These are phyloP conservation scores for Sarcophaga carnaria DNA, from an alignment of 2,888 invertebrate genomes.

Conservation along the genomic window DNA sequence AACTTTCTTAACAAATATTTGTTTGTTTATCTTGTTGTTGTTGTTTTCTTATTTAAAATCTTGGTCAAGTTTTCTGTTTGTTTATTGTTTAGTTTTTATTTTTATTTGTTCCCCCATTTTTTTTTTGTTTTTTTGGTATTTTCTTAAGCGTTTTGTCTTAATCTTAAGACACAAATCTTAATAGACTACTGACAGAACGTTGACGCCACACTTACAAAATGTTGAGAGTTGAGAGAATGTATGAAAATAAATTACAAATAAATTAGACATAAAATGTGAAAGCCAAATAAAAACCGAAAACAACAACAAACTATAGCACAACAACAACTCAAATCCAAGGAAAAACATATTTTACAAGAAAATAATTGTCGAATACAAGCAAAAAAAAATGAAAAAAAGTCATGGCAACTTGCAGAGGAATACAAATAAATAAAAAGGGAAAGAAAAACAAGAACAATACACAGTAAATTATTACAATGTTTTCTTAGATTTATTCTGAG, in stretches of 20 bases:
- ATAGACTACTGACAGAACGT: slow-evolving; percentile 48
- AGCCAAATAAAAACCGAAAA: not conserved
- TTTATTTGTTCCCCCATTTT: not conserved
- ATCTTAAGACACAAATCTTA: slow-evolving; percentile 56
- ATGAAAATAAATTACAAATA: slow-evolving; percentile 55
- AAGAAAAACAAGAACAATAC: not conserved
- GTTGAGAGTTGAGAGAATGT: slow-evolving; percentile 5
- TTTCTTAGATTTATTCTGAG: not conserved
- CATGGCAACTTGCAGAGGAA: not conserved
- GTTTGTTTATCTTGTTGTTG: slow-evolving; percentile 19
- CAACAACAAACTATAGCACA: not conserved
- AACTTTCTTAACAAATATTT: slow-evolving; percentile 20
- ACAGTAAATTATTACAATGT: slow-evolving; percentile 21
- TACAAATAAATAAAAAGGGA: not conserved
- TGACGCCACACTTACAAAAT: slow-evolving; percentile 44
- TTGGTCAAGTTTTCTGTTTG: slow-evolving; percentile 1
- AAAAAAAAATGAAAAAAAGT: not conserved
- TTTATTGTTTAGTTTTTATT: not conserved
- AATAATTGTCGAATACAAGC: slow-evolving; percentile 6
- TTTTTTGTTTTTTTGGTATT: not conserved
- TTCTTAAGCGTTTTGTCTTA: slow-evolving; percentile 25
- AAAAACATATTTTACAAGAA: slow-evolving; percentile 37
- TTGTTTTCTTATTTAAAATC: not conserved
- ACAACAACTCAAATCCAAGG: not conserved
- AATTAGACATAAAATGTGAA: slow-evolving; percentile 53